These are phyloP conservation scores for Nephrotoma appendiculata DNA, from an alignment of 2,888 invertebrate species.

Conservation along the genomic window DNA sequence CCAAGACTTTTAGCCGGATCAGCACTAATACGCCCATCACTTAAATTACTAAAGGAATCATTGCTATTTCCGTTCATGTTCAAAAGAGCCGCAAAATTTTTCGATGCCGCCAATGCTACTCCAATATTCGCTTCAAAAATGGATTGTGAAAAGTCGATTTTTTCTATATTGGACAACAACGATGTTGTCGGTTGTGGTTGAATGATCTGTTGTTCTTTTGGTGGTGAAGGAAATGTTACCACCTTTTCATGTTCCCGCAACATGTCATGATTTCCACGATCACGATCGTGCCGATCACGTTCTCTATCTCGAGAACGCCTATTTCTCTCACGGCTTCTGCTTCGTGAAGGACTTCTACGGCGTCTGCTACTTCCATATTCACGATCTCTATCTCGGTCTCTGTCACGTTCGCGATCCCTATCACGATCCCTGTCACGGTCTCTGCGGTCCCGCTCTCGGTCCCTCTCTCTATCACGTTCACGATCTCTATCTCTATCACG, in stretches of 20 bases:
- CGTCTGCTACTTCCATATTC: slow-evolving; percentile 18
- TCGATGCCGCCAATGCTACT: slow-evolving; percentile 18
- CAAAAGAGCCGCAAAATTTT: slow-evolving; percentile 28
- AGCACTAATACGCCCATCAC: not conserved
- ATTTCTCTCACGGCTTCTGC: slow-evolving; percentile 2
- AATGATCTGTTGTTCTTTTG: slow-evolving; percentile 23
- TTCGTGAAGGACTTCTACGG: not conserved
- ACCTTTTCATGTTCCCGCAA: slow-evolving; percentile 18
- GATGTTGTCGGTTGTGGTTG: not conserved
- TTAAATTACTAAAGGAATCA: slow-evolving; percentile 24
- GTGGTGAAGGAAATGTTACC: slow-evolving; percentile 32
- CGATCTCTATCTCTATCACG: slow-evolving; percentile 19
- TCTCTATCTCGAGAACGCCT: slow-evolving; percentile 16
- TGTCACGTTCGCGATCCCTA: slow-evolving; percentile 22
- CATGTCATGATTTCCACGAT: slow-evolving; percentile 13
- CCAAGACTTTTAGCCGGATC: not conserved
- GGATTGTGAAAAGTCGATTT: slow-evolving; percentile 26
- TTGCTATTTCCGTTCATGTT: slow-evolving; percentile 26
- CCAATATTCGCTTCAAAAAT: slow-evolving; percentile 23
- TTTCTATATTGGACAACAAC: slow-evolving; percentile 10
- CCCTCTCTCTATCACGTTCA: slow-evolving; percentile 21
- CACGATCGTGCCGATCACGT: slow-evolving; percentile 23
- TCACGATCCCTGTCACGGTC: slow-evolving; percentile 13
- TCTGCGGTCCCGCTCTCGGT: slow-evolving; percentile 25
- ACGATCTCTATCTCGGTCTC: slow-evolving; percentile 12